Conservation (phyloP, 92 coral and sea anemone species). For the Micromussa lordhowensis region DNA sequence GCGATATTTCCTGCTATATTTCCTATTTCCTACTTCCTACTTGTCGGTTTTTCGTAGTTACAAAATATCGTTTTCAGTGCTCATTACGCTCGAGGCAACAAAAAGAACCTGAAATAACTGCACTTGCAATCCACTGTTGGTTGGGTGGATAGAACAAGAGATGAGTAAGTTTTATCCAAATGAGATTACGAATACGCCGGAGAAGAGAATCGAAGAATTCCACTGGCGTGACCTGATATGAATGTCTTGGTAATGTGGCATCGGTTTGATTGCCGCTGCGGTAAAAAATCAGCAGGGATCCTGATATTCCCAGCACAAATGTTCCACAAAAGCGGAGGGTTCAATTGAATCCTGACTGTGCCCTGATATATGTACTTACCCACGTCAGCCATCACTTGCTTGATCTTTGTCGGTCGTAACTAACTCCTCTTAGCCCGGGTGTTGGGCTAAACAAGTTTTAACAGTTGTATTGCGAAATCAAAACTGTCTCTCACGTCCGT, state of each 20-base stretch:
- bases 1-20: neutral
- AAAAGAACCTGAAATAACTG: neutral
- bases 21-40: neutral
- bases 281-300: neutral
- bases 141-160: neutral
- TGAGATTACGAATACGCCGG: neutral
- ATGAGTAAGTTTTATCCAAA: neutral
- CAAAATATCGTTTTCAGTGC: neutral
- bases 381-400: constrained; percentile 7
- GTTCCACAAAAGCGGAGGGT: neutral
- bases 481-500: neutral
- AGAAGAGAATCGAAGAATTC: neutral
- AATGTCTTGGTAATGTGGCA: neutral
- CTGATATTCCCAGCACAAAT: neutral
- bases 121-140: neutral
- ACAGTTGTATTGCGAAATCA: neutral
- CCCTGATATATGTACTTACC: constrained; percentile 17
- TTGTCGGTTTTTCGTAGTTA: neutral
- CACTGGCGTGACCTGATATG: neutral
- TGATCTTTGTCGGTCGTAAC: neutral
- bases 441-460: neutral
- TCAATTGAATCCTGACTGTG: neutral
- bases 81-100: neutral
- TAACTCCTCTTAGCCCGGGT: neutral
- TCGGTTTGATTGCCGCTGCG: neutral